Percentiles rank a stretch among this genome's conserved stretches.
Conservation (phyloP, 2,797 vertebrate genomes). For the Hirundo rustica region DNA sequence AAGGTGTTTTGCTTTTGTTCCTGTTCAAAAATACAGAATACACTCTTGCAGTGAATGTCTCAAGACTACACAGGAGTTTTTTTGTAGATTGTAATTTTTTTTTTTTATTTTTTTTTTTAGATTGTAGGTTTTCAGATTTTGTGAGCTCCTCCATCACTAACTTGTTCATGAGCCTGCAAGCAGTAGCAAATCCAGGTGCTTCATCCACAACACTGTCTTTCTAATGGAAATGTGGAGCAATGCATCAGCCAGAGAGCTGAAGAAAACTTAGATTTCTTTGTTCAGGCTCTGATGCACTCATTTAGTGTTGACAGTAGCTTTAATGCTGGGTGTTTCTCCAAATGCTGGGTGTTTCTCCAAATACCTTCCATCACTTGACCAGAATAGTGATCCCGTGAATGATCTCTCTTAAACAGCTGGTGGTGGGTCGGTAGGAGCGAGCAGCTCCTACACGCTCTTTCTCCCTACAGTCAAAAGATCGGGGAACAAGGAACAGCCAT, state of each 20-base stretch:
- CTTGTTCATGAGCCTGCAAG: not conserved
- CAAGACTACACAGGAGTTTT: fast-evolving
- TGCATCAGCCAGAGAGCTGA: not conserved
- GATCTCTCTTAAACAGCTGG: not conserved
- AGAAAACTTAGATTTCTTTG: not conserved
- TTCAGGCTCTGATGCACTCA: not conserved
- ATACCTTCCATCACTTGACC: not conserved
- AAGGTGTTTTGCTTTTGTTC: not conserved
- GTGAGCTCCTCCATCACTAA: not conserved
- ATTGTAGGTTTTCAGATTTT: not conserved
- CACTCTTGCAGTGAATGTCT: not conserved
- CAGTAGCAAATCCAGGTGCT: not conserved
- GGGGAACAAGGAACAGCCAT: not conserved
- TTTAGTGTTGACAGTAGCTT: not conserved
- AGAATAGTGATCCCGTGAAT: not conserved
- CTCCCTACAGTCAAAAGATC: not conserved
- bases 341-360: not conserved
- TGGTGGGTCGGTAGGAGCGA: not conserved
- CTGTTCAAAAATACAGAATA: not conserved
- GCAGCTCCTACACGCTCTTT: not conserved
- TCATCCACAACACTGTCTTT: not conserved
- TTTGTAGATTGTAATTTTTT: not conserved
- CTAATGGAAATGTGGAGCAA: not conserved
- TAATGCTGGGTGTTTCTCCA: not conserved
- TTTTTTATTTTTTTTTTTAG: not conserved